Evolutionary conservation across 1,140 invertebrate genomes (phyloP).

Genomic region (Onthophagus taurus): DNA sequence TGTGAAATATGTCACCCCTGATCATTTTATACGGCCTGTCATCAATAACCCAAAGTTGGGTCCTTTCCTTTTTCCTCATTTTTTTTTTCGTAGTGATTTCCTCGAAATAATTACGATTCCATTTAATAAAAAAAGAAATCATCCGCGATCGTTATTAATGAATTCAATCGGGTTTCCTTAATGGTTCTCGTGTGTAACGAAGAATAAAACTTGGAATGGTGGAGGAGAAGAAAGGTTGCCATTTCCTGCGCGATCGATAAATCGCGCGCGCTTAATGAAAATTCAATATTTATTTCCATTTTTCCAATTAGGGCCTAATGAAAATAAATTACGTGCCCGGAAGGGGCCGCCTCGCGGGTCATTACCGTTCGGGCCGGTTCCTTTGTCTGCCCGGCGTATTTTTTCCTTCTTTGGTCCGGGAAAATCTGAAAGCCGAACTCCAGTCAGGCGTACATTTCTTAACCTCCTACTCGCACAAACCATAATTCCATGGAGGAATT

Average conservation of each 20-base stretch:
- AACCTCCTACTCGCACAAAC: too few relatives aligned
- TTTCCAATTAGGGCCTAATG: slow-evolving; percentile 12
- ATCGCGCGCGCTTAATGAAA: slow-evolving; percentile 7
- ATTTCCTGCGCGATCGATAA: slow-evolving; percentile 4
- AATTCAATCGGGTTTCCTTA: too few relatives aligned
- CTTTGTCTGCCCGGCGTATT: not conserved
- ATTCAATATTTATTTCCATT: slow-evolving; percentile 15
- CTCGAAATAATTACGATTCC: slow-evolving; percentile 15
- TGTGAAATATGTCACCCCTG: slow-evolving; percentile 1
- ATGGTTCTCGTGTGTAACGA: too few relatives aligned
- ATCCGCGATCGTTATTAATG: too few relatives aligned
- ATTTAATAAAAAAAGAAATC: too few relatives aligned
- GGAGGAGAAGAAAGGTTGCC: slow-evolving; percentile 2
- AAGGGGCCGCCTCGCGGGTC: not conserved
- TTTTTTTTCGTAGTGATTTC: slow-evolving; percentile 25
- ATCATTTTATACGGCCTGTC: slow-evolving; percentile 4
- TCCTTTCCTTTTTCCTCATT: slow-evolving; percentile 27
- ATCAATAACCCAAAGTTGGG: slow-evolving; percentile 27
- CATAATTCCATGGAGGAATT: too few relatives aligned
- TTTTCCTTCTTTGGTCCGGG: too few relatives aligned
- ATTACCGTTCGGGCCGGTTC: not conserved
- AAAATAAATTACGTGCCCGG: slow-evolving; percentile 11
- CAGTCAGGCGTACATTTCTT: too few relatives aligned
- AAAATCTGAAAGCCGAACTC: too few relatives aligned
- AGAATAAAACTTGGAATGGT: not conserved